Evolutionary conservation across 2,113 vertebrate species (phyloP).

Genomic region (Gymnobelideus leadbeateri): DNA sequence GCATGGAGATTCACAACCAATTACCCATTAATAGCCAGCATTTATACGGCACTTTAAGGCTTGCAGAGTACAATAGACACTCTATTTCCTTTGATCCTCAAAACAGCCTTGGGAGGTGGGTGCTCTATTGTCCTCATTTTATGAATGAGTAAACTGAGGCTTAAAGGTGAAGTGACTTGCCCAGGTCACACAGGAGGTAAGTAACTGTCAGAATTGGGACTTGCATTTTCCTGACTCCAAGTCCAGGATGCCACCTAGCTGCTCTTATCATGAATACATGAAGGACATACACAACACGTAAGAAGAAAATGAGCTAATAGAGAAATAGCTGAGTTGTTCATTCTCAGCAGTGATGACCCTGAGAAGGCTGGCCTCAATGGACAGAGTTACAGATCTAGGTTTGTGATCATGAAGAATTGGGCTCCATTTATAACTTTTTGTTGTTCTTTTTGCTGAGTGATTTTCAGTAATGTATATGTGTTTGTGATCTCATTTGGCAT

Average conservation of each 20-base stretch:
- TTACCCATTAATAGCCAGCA: neutral
- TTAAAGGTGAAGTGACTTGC: neutral
- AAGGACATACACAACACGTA: neutral
- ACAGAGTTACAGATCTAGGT: too few relatives aligned
- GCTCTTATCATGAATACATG: neutral
- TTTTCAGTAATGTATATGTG: neutral
- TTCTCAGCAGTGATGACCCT: neutral
- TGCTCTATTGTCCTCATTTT: neutral
- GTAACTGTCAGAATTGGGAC: neutral
- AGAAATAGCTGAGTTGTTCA: neutral
- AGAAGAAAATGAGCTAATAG: neutral
- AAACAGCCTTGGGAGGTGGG: neutral
- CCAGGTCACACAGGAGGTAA: neutral
- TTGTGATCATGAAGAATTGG: neutral
- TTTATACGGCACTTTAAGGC: neutral
- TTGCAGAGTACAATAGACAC: neutral
- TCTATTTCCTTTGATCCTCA: too few relatives aligned
- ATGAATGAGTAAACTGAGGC: neutral
- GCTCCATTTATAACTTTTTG: neutral
- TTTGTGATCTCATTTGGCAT: neutral
- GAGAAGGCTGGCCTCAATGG: neutral
- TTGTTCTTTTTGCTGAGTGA: neutral
- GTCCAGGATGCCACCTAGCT: neutral
- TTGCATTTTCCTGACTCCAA: neutral
- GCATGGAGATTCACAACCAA: slow-evolving; percentile 33